Percentiles rank a stretch among this genome's conserved stretches.
phyloP scores from a whole-genome alignment of 2,888 invertebrate genomes.

The Myopa tessellatipennis region DNA sequence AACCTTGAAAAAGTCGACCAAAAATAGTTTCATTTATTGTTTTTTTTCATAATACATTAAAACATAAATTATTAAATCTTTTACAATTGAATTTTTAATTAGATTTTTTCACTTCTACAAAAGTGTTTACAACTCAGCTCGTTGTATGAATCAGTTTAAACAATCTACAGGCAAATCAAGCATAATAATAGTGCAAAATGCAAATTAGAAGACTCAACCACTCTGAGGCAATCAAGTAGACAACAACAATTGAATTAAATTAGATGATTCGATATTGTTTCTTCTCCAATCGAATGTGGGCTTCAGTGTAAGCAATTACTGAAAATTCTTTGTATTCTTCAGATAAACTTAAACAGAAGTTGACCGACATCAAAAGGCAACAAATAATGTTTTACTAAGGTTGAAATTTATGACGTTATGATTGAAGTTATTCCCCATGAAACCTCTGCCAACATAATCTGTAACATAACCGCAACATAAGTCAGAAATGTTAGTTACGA shows the following conservation, averaged over 20 bases:
- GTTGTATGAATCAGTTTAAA: background rate
- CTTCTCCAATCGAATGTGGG: background rate
- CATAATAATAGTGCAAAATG: background rate
- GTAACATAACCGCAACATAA: no score
- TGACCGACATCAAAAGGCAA: no score
- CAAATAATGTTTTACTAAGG: no score
- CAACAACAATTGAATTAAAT: background rate
- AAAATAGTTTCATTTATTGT: no score
- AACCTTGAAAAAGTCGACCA: no score
- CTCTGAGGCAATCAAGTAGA: background rate
- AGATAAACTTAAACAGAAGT: no score
- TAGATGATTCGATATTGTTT: background rate
- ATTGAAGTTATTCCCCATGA: no score
- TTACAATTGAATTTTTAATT: background rate
- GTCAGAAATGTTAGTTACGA: no score
- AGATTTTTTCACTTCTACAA: background rate
- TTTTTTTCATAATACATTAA: no score
- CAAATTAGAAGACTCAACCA: slow-evolving; percentile 20
- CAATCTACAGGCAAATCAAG: background rate
- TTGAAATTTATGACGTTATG: no score
- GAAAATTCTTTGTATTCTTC: background rate
- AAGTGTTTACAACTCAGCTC: background rate
- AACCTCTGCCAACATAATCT: no score
- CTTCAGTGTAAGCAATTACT: background rate
- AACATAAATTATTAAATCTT: no score